Evolutionary conservation across 2,113 vertebrate species (phyloP).

Genomic region (Amblyopsis rosae): DNA sequence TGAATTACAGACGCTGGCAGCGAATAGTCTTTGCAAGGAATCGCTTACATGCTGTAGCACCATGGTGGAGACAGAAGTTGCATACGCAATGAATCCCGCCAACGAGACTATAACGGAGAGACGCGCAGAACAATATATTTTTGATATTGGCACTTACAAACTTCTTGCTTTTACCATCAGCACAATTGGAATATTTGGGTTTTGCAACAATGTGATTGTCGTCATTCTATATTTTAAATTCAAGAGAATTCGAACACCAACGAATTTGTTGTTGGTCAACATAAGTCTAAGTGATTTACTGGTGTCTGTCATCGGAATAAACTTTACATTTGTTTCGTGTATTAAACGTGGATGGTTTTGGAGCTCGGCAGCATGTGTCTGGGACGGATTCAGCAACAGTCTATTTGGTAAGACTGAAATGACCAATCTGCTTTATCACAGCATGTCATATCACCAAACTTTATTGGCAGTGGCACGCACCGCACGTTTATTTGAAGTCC

Average conservation of each 20-base stretch:
- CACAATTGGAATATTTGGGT: constrained; percentile 81
- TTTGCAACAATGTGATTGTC: constrained; percentile 84
- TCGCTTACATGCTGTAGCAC: constrained; percentile 10
- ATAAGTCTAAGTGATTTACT: constrained; percentile 87
- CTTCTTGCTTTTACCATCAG: constrained; percentile 84
- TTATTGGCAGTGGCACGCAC: not conserved
- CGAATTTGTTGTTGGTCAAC: constrained; percentile 83
- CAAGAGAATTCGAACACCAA: constrained; percentile 84
- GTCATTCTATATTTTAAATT: constrained; percentile 84
- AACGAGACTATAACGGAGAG: constrained; percentile 65
- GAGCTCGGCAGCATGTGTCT: constrained; percentile 82
- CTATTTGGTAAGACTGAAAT: constrained; percentile 83
- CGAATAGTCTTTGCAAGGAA: constrained; percentile 10
- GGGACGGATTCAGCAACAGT: constrained; percentile 92
- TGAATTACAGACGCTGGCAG: constrained; percentile 49
- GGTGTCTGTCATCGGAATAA: constrained; percentile 80
- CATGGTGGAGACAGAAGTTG: constrained; percentile 55
- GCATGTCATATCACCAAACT: not conserved
- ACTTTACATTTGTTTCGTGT: constrained; percentile 87
- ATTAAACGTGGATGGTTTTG: constrained; percentile 84
- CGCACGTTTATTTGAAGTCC: too few species aligned
- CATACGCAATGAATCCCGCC: constrained; percentile 69
- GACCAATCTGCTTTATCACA: not conserved
- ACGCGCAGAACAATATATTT: constrained; percentile 60
- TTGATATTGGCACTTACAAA: constrained; percentile 83